phyloP scores from a whole-genome alignment of 2,797 vertebrate species.

The Parambassis ranga region DNA sequence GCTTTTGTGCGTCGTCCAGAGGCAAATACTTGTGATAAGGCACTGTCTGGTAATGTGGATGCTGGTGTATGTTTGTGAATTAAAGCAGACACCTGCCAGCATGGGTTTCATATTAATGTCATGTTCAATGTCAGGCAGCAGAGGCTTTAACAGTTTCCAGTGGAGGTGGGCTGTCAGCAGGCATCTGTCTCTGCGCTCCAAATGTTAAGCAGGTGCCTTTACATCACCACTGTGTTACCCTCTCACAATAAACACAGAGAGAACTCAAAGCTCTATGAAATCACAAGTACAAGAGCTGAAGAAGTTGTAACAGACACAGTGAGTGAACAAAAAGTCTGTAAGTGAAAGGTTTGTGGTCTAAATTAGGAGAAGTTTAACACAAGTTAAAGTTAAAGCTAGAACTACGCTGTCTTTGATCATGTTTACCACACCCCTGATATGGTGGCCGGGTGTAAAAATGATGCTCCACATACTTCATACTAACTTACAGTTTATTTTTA shows the following conservation, averaged over 20 bases:
- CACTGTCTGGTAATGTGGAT: conserved; percentile 9
- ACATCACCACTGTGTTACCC: too few species aligned
- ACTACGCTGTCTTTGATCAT: too few species aligned
- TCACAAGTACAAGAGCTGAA: not conserved
- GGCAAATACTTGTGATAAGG: conserved; percentile 21
- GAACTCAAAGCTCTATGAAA: not conserved
- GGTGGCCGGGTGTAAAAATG: too few species aligned
- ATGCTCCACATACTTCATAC: not conserved
- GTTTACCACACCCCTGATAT: too few species aligned
- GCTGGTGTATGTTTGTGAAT: conserved; percentile 23
- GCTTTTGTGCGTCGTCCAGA: conserved; percentile 19
- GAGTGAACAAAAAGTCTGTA: too few species aligned
- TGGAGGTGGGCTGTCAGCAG: conserved; percentile 29
- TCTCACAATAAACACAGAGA: not conserved
- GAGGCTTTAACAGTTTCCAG: conserved; percentile 27
- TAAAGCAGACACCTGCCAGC: conserved; percentile 41
- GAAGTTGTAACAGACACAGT: too few species aligned
- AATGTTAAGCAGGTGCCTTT: conserved; percentile 17
- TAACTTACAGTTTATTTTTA: not conserved
- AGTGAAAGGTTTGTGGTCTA: too few species aligned
- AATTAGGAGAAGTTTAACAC: too few species aligned
- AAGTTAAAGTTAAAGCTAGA: too few species aligned
- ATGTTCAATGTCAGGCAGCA: conserved; percentile 25
- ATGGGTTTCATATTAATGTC: conserved; percentile 41
- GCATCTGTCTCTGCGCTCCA: conserved; percentile 1